Base-by-base conservation (phyloP, 2,113 vertebrate species). In the Pyxicephalus adspersus region DNA sequence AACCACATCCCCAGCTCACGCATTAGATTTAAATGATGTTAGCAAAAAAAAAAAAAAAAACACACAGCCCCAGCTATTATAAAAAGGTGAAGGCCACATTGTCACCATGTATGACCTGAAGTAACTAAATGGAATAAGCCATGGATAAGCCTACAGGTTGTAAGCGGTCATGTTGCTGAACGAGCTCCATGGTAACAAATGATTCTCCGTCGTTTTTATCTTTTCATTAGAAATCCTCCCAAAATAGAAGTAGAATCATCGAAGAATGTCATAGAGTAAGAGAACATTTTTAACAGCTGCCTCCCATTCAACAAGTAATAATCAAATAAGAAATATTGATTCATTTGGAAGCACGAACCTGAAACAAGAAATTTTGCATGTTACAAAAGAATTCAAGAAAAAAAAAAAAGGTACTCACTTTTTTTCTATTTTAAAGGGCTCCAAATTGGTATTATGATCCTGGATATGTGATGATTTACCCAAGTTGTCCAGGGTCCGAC, bases 221-320 rank as follows among this genome's bases (percentile, higher is more conserved):
- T 63, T 70, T 80, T 72, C 31, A 77, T 77, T 80, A 80, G 66
- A 80, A 70, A 71, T 5, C 26, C 31, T 71, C 77, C 55, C 57
- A 64, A 80, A 80, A 80, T 80, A 80, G 66, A 70, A 77, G 5
- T 38, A 28, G 19, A 80, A 22, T 57, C 57, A 71, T 80, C 25
- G 22, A 71, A 63, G 66, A 71, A 80, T 71, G 66, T 63, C 66
- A 71, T 60, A 29, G 5, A 80, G 11, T 13, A 61, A 52, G 71
- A 71, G 77, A 60, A 70, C 77, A 86, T 83, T 85, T 85, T 81
- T 78, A 87, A 86, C 90, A 89, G 87, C 83, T 84, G 90, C 91
- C 66, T 80, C 87, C 87, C 86, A 85, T 80, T 51, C 29, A 23
- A 5, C 55, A 38, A 63, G 58, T 25, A 25, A 76, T 60, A 57